phyloP scores from a whole-genome alignment of 2,888 invertebrate genomes.

The Drosophila fungiperda region DNA sequence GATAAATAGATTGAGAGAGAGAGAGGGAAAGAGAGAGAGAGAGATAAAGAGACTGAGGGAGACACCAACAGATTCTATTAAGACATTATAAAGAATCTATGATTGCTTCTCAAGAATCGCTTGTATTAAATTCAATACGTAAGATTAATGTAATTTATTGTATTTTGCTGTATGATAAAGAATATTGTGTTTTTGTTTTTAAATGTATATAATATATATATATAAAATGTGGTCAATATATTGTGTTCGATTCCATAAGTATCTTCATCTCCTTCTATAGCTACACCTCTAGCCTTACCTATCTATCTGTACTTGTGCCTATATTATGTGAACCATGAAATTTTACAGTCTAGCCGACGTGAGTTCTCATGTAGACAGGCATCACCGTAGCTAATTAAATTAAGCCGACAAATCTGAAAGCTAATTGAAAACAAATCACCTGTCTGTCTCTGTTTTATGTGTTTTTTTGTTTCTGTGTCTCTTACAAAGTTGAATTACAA shows the following conservation, averaged over 20 bases:
- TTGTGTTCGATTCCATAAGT: no score
- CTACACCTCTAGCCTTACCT: neutral
- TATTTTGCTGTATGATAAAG: neutral
- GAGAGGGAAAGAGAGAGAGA: neutral
- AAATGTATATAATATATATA: no score
- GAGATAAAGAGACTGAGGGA: neutral
- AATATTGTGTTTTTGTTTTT: no score
- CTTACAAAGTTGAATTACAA: constrained; percentile 19
- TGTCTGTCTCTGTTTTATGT: neutral
- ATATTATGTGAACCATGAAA: no score
- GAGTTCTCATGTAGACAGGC: neutral
- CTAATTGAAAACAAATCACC: neutral
- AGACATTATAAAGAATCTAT: neutral
- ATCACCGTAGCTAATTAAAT: neutral
- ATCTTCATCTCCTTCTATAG: neutral
- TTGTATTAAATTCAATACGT: neutral
- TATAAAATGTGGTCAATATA: no score
- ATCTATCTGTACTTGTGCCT: no score
- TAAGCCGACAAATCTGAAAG: neutral
- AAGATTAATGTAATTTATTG: neutral
- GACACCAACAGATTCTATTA: neutral
- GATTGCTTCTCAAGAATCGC: neutral
- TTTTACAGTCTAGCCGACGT: no score
- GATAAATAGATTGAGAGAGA: neutral
- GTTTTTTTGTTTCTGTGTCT: neutral